Base-by-base conservation (phyloP, 2,888 invertebrate species). In the Diaperis boleti region DNA sequence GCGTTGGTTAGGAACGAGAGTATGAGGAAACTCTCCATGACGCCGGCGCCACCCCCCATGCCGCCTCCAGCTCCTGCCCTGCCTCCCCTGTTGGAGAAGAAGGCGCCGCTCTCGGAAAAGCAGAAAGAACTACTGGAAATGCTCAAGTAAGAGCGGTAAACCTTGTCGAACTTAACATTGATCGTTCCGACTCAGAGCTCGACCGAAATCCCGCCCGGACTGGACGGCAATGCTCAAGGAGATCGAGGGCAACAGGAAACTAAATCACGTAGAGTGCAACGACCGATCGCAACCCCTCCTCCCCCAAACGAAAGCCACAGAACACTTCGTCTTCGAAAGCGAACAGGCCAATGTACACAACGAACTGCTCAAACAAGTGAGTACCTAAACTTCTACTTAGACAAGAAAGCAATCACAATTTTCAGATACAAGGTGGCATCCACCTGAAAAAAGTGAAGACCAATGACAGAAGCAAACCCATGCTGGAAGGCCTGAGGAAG, bases 221-320 rank as follows among this genome's bases (percentile, higher is more conserved):
- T 95, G 94, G 94, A 91, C 88, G 10, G 88, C 90, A 72, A 91
- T 95, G 90, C 92, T 95, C 89, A 94, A 94, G 79, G 95, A 95
- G 80, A 92, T 95, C n/a, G 94, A 94, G 78, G 83, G 87, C 67
- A 92, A 93, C 45, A 89, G 81, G 74, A 91, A 90, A 76, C 82
- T 95, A 67, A 90, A 88, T 75, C 91, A 94, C 76, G 93, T 95
- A 44, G 87, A 90, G 72, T 93, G 93, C 81, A 94, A 95, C 81
- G 95, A 95, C 79, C 87, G 93, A 82, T 90, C 85, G 18, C 79
- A 79, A 66, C 86, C 86, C 0, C 76, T 86, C 7, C 73, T 86
- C 33, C 83, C 85, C n/a, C 75, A 78, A 55, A 88, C 88, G 44
- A 91, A 89, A 78, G 90, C 90, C 71, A 61, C 50, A 0, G 79